Base-by-base conservation (phyloP, 2,797 vertebrate genomes). In the Atherinosoma microstoma region DNA sequence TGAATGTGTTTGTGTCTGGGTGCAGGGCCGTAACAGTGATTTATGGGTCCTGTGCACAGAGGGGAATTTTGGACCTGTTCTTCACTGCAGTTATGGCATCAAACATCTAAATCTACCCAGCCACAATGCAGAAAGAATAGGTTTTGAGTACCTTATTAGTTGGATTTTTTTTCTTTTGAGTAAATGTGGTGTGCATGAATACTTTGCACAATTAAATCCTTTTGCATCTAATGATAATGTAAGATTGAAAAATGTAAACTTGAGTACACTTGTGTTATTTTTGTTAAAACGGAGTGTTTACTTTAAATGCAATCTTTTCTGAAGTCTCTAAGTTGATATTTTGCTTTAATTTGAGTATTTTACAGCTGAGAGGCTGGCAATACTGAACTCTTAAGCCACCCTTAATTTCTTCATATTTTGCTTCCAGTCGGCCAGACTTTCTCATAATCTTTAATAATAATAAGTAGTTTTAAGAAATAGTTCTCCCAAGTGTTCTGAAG, bases 21-120 rank as follows among this genome's bases (percentile, higher is more conserved):
- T 61, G 73, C 80, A 83, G 75, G 87, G 82, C 78, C 47, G 76
- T 76, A 75, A 70, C 83, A 30, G 64, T 86, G 84, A 91, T 90
- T 91, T 90, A 90, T 88, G 66, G 67, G 79, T 75, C 69, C 84
- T 58, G 67, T 70, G 79, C 67, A 47, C 60, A 40, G 83, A 64
- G 79, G 54, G 60, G 59, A 58, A 67, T 58, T 83, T 64, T 68
- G 59, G 79, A 64, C 60, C 42, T 45, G 71, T 32, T 3, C 72
- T 76, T 57, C 78, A 32, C 32, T 66, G 62, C 22, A 70, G 73
- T 74, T 66, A 75, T 70, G 81, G 64, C 70, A 79, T 84, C 76
- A 56, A 73, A 64, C 70, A 64, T 75, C 75, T 73, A 73, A 83
- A 86, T 83, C 56, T 60, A 59, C 7, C 36, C 53, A 67, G 60